Evolutionary conservation across 2,797 vertebrate species (phyloP).

Genomic region (Podarcis siculus): DNA sequence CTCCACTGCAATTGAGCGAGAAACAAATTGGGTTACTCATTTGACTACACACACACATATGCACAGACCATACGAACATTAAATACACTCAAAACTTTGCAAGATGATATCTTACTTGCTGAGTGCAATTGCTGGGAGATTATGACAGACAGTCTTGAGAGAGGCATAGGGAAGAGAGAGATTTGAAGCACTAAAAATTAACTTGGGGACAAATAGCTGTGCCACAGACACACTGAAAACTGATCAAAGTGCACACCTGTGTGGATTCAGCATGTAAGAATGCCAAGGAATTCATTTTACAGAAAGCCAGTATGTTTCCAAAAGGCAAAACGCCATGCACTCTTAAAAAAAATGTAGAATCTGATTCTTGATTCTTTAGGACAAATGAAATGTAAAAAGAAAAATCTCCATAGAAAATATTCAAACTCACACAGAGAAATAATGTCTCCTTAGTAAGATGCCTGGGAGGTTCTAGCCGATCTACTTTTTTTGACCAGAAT

Average conservation of each 20-base stretch:
- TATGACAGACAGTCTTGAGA: slow-evolving; percentile 18
- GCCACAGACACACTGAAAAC: slow-evolving; percentile 61
- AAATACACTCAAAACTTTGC: slow-evolving; percentile 39
- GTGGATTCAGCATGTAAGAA: slow-evolving; percentile 68
- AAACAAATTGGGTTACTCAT: slow-evolving; percentile 30
- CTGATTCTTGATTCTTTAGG: neutral
- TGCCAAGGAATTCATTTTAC: neutral
- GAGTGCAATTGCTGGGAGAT: slow-evolving; percentile 12
- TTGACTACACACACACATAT: neutral
- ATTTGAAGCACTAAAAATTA: neutral
- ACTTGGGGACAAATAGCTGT: slow-evolving; percentile 33
- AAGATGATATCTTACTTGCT: slow-evolving; percentile 15
- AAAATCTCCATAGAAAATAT: neutral
- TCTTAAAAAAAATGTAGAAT: rapidly evolving
- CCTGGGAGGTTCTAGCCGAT: neutral
- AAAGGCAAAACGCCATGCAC: rapidly evolving
- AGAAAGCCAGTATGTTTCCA: neutral
- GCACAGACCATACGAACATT: neutral
- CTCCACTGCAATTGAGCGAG: neutral
- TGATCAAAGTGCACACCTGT: slow-evolving; percentile 76
- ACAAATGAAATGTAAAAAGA: neutral
- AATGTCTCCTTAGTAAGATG: neutral
- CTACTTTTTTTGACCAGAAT: neutral
- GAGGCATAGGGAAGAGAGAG: neutral
- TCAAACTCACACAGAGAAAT: neutral